These are phyloP conservation scores for Scelioninae gen. 1 DNA, from an alignment of 2,888 invertebrate genomes.

Conservation along the genomic window DNA sequence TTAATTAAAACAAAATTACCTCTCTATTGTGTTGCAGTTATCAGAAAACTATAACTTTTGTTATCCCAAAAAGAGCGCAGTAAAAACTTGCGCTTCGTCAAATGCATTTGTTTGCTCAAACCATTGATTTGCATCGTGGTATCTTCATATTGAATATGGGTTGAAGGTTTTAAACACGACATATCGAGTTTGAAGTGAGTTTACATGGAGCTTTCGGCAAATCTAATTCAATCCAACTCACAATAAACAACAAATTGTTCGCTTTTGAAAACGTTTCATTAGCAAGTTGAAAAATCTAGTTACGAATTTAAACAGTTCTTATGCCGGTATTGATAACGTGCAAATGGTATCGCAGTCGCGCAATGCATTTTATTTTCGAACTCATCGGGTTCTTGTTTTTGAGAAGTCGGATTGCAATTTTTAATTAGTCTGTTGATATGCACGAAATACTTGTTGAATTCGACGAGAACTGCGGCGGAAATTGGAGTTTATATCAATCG, in stretches of 20 bases:
- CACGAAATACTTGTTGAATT: too few relatives aligned
- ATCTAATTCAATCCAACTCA: constrained; percentile 51
- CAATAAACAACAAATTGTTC: constrained; percentile 51
- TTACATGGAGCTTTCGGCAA: constrained; percentile 26
- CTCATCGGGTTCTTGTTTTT: neutral
- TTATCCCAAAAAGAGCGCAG: neutral
- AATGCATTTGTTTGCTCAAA: neutral
- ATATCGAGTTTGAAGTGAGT: constrained; percentile 61
- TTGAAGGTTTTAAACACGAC: constrained; percentile 59
- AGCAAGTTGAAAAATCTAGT: constrained; percentile 48
- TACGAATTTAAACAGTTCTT: constrained; percentile 50
- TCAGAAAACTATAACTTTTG: neutral
- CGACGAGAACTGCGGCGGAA: too few relatives aligned
- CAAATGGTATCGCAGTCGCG: neutral
- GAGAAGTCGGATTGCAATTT: neutral
- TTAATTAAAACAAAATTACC: constrained; percentile 50
- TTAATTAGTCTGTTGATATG: neutral
- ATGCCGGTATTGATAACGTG: constrained; percentile 6
- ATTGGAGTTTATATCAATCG: too few relatives aligned
- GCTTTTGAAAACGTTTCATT: constrained; percentile 50
- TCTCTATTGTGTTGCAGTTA: neutral
- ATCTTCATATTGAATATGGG: constrained; percentile 65
- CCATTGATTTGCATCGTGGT: constrained; percentile 24
- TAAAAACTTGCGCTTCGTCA: neutral
- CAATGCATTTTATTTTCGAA: constrained; percentile 13